Base-by-base conservation (phyloP, 2,113 vertebrate species). In the Cheirogaleus medius region DNA sequence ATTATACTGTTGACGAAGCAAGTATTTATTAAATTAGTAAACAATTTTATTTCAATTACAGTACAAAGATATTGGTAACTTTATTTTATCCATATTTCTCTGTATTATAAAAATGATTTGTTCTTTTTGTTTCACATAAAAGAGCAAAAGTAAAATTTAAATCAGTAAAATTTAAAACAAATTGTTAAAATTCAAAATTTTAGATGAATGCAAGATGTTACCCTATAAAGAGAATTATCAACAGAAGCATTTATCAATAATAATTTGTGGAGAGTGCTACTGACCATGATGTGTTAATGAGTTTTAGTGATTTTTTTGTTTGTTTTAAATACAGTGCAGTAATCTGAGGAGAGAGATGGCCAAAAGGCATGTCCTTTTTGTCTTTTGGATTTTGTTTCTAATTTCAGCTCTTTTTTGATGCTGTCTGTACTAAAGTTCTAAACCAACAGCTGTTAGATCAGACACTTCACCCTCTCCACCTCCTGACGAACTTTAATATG, bases 11-110 rank as follows among this genome's bases (percentile, higher is more conserved):
- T 32, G 27, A 15, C 20, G 58, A 29, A 52, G 32, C 77, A 44
- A 37, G 7, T 42, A 10, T 47, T 42, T 25, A 3, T 20, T 64
- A 34, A 37, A 18, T 20, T 52, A 14, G 17, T 10, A 2, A 52
- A 27, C 42, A 29, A 0, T 15, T 52, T 1, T 2, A 7, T 60
- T 44, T 8, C 44, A 66, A 18, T 0, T 39, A 29, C 0, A 37
- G 20, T 6, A 0, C 6, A 25, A 49, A 78, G 44, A 25, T 0
- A 10, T 27, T 15, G 17, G 83, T 39, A 58, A 27, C 25, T 47
- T 1, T 3, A 0, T 21, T n/a, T 66, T 3, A 63, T 52, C 81
- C 64, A 5, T 25, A 6, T n/a, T 47, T 93, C 60, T 87, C 34
- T 52, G 0, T 37, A 15, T 12, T 44, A 37, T 13, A 29, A 47